Percentiles rank a stretch among this genome's conserved stretches.
Conservation (phyloP, 2,888 invertebrate genomes). For the Tenthredo mesomela region DNA sequence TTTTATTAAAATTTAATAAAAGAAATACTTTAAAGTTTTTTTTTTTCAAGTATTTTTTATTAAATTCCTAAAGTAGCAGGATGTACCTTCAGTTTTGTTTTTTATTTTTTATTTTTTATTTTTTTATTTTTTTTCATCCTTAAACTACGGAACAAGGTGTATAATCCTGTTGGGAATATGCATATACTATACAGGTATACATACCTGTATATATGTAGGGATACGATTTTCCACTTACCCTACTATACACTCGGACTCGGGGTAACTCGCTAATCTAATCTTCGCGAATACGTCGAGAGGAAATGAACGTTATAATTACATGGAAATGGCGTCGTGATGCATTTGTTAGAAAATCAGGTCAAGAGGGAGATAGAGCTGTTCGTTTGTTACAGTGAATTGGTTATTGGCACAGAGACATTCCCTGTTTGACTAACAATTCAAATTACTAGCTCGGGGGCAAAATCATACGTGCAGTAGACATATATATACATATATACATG, state of each 20-base stretch:
- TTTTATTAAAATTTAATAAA: background rate
- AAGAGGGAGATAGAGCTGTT: constrained; percentile 9
- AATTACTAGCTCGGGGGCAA: constrained; percentile 6
- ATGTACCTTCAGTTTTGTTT: background rate
- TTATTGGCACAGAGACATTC: constrained; percentile 34
- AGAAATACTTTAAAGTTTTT: too few species aligned
- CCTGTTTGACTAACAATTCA: constrained; percentile 35
- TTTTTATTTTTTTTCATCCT: background rate
- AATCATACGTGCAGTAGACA: background rate
- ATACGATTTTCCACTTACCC: background rate
- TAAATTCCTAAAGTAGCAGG: background rate
- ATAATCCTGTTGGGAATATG: background rate
- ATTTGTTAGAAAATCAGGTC: constrained; percentile 51
- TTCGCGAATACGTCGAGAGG: constrained; percentile 45
- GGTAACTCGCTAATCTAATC: constrained; percentile 45
- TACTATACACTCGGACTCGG: background rate
- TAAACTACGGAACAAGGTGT: background rate
- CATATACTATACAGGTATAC: background rate
- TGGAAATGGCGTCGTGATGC: constrained; percentile 50
- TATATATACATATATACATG: background rate
- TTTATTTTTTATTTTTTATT: background rate
- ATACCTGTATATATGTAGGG: too few species aligned
- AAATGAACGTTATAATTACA: constrained; percentile 51
- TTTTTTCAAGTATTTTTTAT: background rate
- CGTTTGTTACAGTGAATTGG: constrained; percentile 47